Evolutionary conservation across 2,113 vertebrate species (phyloP).

Genomic region (Okapia johnstoni): DNA sequence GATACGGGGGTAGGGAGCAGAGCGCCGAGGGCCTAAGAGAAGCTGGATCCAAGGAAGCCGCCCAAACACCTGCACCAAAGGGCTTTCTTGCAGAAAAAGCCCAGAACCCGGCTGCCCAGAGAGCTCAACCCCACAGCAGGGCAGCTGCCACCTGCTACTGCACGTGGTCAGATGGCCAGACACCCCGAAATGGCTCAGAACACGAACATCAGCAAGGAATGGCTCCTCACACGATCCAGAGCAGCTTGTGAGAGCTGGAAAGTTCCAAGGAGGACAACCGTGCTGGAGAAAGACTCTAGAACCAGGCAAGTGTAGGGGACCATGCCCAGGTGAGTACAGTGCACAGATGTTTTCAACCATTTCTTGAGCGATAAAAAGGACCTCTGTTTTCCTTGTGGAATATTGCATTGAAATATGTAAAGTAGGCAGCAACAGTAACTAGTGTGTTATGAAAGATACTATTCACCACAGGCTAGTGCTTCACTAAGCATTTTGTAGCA

Average conservation of each 20-base stretch:
- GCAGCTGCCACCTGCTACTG: not conserved
- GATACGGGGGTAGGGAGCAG: not conserved
- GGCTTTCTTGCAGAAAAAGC: not conserved
- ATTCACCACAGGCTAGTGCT: not conserved
- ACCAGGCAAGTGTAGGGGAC: not conserved
- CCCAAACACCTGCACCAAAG: not conserved
- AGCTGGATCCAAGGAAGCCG: not conserved
- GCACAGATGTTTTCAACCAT: not conserved
- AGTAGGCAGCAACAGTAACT: not conserved
- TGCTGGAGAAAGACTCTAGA: not conserved
- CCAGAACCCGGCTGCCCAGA: not conserved
- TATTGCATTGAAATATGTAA: accelerated
- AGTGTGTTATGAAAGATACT: accelerated
- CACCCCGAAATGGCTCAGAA: not conserved
- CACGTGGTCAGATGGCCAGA: not conserved
- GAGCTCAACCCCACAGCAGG: not conserved
- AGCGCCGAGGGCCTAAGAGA: not conserved
- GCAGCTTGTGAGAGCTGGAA: not conserved
- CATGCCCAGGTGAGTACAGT: accelerated
- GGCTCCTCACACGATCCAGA: no score
- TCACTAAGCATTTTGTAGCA: not conserved
- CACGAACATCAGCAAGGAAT: accelerated
- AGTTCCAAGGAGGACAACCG: not conserved
- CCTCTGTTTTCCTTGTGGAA: not conserved
- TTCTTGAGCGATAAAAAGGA: not conserved